phyloP scores from a whole-genome alignment of 2,797 vertebrate genomes.

The Pseudochirops cupreus region DNA sequence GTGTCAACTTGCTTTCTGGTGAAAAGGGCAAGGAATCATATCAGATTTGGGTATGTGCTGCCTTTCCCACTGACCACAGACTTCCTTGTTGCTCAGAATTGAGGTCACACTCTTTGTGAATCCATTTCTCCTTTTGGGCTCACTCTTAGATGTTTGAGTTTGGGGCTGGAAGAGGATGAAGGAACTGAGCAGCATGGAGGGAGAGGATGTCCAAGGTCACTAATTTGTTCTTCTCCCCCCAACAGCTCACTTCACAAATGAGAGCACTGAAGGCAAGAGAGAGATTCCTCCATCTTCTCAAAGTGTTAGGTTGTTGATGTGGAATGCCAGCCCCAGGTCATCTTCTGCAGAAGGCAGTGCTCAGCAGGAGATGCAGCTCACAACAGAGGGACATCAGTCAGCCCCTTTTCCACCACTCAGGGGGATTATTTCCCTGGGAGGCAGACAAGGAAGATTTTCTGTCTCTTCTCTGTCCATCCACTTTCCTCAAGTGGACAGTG shows the following conservation, averaged over 20 bases:
- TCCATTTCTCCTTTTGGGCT: neutral
- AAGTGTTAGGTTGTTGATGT: neutral
- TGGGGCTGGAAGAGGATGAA: neutral
- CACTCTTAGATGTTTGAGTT: neutral
- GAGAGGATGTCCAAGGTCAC: neutral
- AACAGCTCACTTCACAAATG: neutral
- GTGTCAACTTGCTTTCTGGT: neutral
- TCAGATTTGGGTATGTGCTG: neutral
- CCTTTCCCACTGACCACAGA: neutral
- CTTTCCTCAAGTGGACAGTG: neutral
- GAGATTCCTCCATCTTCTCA: neutral
- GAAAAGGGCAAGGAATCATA: neutral
- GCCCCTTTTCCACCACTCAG: neutral
- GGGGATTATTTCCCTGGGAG: neutral
- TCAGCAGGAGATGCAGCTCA: neutral
- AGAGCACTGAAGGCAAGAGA: neutral
- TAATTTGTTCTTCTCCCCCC: neutral
- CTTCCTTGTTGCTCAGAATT: neutral
- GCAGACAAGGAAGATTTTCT: neutral
- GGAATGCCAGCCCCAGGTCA: neutral
- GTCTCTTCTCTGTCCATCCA: neutral
- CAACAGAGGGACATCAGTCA: neutral
- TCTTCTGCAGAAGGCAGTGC: neutral
- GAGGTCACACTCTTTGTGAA: neutral
- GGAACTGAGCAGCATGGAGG: neutral